Evolutionary conservation across 2,113 vertebrate genomes (phyloP).

Genomic region (Catharus minimus): DNA sequence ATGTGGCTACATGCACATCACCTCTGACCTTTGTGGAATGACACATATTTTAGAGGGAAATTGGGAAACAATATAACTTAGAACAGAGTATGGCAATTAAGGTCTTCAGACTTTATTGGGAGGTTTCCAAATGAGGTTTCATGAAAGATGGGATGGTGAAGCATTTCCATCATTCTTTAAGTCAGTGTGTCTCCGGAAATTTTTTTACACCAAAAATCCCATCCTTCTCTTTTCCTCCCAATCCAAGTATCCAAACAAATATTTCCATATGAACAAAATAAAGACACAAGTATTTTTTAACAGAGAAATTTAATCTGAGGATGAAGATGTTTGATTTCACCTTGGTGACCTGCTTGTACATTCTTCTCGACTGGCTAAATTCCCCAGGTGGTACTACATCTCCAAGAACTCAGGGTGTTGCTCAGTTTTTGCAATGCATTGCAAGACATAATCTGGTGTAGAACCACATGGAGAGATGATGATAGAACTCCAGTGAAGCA

Average conservation of each 20-base stretch:
- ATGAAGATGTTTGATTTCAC: not conserved
- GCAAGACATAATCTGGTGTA: fast-evolving
- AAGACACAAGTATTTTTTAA: not conserved
- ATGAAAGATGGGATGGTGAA: not conserved
- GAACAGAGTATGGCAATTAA: not conserved
- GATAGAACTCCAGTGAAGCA: not conserved
- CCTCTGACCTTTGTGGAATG: not conserved
- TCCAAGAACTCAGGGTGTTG: not conserved
- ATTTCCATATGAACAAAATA: not conserved
- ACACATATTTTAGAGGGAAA: not conserved
- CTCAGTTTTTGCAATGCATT: not conserved
- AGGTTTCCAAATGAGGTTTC: not conserved
- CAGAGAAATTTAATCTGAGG: not conserved
- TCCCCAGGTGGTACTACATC: not conserved
- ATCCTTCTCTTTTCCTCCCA: not conserved
- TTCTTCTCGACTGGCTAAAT: not conserved
- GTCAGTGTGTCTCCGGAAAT: not conserved
- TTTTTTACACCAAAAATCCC: not conserved
- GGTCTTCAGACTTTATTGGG: not conserved
- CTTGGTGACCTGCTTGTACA: not conserved
- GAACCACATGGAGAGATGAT: not conserved
- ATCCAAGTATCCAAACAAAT: not conserved
- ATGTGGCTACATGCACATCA: not conserved
- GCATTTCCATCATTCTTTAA: not conserved
- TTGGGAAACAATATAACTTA: not conserved